Percentiles rank a stretch among this genome's conserved stretches.
Conservation (phyloP, 2,888 invertebrate genomes). For the Molorchus minor region DNA sequence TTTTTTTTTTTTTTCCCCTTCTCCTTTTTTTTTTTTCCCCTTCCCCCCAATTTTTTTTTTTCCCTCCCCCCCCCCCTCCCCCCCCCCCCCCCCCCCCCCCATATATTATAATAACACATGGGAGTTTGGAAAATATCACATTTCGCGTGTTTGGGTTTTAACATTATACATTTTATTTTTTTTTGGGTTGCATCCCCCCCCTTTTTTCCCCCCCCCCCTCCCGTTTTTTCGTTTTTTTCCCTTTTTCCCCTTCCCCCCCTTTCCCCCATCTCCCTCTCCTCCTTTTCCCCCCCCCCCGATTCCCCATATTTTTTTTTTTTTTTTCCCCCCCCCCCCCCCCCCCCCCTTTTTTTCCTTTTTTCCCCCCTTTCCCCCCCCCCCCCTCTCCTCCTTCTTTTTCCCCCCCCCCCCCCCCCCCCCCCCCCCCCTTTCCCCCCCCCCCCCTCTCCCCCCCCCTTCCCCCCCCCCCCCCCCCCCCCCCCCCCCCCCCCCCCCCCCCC, state of each 20-base stretch:
- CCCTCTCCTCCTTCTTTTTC: background rate
- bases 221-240: too few species aligned
- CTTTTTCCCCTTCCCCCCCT: too few species aligned
- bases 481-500: background rate
- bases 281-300: background rate
- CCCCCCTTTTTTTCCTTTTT: background rate
- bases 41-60: too few species aligned
- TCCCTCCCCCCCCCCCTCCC: too few species aligned
- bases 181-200: too few species aligned
- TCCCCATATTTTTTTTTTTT: background rate
- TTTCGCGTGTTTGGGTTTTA: too few species aligned
- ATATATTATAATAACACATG: too few species aligned
- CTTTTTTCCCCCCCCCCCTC: too few species aligned
- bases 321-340: background rate
- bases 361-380: background rate
- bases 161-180: too few species aligned
- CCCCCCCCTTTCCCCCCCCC: background rate
- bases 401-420: background rate
- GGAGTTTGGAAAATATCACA: too few species aligned
- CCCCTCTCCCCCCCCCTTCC: background rate
- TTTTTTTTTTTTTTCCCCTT: background rate
- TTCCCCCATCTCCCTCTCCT: background rate
- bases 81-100: too few species aligned
- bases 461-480: background rate
- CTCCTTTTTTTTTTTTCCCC: background rate